Evolutionary conservation across 2,113 vertebrate genomes (phyloP).

Genomic region (Saiga tatarica): DNA sequence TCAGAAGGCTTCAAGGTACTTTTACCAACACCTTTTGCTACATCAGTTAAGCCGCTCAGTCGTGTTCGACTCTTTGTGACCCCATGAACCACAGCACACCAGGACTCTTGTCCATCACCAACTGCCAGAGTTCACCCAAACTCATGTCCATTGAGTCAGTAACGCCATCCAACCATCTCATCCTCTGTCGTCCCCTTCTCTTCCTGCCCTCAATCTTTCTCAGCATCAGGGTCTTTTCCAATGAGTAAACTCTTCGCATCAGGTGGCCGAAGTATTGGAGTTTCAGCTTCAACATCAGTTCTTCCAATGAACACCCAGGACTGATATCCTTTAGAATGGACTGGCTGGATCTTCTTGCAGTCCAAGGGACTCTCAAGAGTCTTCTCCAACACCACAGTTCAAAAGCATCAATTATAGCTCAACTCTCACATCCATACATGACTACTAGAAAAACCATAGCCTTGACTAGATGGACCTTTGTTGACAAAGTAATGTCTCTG

Average conservation of each 20-base stretch:
- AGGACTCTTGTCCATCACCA: not conserved
- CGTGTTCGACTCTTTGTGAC: fast-evolving
- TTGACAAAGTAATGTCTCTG: not conserved
- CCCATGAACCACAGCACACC: not conserved
- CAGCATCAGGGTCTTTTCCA: not conserved
- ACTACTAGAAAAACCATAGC: not conserved
- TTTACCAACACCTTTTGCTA: not conserved
- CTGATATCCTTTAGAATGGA: not conserved
- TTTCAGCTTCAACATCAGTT: not conserved
- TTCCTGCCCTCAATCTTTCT: not conserved
- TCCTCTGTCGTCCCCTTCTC: not conserved
- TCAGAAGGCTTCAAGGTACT: not conserved
- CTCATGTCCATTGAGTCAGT: not conserved
- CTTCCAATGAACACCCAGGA: not conserved
- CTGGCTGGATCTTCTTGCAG: not conserved
- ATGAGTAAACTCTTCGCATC: not conserved
- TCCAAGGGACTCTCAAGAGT: not conserved
- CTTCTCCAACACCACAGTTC: not conserved
- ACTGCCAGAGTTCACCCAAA: not conserved
- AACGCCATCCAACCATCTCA: not conserved
- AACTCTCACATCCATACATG: not conserved
- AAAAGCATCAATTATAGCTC: not conserved
- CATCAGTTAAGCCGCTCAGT: not conserved
- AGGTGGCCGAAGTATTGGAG: not conserved
- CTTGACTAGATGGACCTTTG: not conserved